Percentiles rank a stretch among this genome's conserved stretches.
Evolutionary conservation across 2,113 vertebrate species (phyloP).

Genomic region (Xiphophorus hellerii): DNA sequence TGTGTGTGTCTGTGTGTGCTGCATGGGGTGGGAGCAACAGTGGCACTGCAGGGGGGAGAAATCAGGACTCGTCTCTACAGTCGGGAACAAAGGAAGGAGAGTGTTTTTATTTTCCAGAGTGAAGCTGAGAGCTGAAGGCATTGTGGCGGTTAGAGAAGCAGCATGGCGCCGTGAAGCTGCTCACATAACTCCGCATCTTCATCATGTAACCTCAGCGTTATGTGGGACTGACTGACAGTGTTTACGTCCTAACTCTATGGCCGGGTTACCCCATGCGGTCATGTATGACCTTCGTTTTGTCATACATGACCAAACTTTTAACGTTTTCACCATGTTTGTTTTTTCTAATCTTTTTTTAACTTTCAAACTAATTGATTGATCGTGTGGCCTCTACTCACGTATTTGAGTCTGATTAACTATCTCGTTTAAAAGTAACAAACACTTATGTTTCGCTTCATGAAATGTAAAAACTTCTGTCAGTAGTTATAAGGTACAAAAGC

Average conservation of each 20-base stretch:
- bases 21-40: constrained; percentile 55
- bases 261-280: constrained; percentile 13
- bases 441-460: neutral
- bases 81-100: constrained; percentile 32
- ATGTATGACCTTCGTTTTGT: constrained; percentile 44
- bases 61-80: constrained; percentile 4
- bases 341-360: constrained; percentile 26
- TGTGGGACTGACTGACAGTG: constrained; percentile 34
- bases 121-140: constrained; percentile 36
- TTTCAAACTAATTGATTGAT: constrained; percentile 48
- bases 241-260: constrained; percentile 22
- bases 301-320: constrained; percentile 50
- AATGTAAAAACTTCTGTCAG: neutral
- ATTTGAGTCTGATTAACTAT: constrained; percentile 1
- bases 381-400: constrained; percentile 13
- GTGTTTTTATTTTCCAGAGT: constrained; percentile 32
- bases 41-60: constrained; percentile 25
- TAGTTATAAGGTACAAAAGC: neutral
- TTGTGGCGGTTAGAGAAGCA: constrained; percentile 37
- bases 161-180: constrained; percentile 48
- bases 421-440: neutral
- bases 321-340: constrained; percentile 21
- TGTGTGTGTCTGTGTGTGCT: neutral
- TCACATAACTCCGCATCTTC: constrained; percentile 46
- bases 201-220: constrained; percentile 61